These are phyloP conservation scores for Germaria angustata DNA, from an alignment of 2,888 invertebrate species.

Conservation along the genomic window DNA sequence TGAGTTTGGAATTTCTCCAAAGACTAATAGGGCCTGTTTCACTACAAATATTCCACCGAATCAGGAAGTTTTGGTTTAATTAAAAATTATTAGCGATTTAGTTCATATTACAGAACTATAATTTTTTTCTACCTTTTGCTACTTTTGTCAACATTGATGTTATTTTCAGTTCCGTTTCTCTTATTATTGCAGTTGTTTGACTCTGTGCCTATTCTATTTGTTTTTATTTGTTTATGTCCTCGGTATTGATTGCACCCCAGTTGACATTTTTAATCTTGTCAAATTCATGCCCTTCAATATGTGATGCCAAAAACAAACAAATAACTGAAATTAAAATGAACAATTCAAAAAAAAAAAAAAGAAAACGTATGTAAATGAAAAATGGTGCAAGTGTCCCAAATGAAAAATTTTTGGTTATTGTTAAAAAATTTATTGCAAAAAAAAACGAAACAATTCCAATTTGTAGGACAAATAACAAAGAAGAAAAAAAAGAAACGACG, in stretches of 20 bases:
- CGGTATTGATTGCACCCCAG: slow-evolving; percentile 41
- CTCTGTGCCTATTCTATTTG: neutral
- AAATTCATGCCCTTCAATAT: slow-evolving; percentile 58
- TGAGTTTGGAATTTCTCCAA: no score
- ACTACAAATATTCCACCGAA: no score
- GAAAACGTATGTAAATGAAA: slow-evolving; percentile 1
- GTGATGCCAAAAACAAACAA: slow-evolving; percentile 2
- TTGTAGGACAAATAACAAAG: slow-evolving; percentile 12
- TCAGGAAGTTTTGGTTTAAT: no score
- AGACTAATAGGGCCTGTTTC: no score
- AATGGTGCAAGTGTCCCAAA: slow-evolving; percentile 27
- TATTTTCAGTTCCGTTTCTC: neutral
- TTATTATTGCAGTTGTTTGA: neutral
- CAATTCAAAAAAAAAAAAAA: slow-evolving; percentile 16
- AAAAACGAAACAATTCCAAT: slow-evolving; percentile 47
- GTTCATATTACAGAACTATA: neutral
- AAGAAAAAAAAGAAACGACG: neutral
- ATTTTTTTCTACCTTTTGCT: neutral
- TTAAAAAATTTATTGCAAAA: slow-evolving; percentile 5
- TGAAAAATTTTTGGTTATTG: slow-evolving; percentile 31
- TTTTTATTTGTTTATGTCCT: neutral
- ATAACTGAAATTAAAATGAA: slow-evolving; percentile 35
- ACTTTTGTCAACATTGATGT: neutral
- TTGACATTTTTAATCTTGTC: slow-evolving; percentile 65
- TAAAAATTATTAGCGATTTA: no score